phyloP scores from a whole-genome alignment of 2,888 invertebrate species.

The Dynastes hyllus region DNA sequence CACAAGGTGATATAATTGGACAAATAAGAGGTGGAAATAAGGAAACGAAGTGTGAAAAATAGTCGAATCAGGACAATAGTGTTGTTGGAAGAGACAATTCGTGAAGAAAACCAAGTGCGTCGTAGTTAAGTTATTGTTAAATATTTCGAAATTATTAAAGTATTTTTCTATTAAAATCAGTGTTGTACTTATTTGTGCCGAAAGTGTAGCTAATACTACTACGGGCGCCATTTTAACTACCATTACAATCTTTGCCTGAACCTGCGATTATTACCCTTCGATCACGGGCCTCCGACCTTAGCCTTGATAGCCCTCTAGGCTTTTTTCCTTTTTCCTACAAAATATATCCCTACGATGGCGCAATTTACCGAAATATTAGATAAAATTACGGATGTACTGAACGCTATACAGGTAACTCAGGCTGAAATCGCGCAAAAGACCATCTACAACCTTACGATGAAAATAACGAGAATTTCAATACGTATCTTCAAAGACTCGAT shows the following conservation, averaged over 20 bases:
- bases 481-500: not conserved
- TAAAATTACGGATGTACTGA: not conserved
- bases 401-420: conserved; percentile 6
- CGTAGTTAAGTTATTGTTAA: too few species aligned
- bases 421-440: not conserved
- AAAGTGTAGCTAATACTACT: too few species aligned
- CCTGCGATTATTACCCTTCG: not conserved
- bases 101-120: too few species aligned
- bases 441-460: not conserved
- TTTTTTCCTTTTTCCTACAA: not conserved
- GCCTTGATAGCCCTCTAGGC: conserved; percentile 10
- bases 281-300: conserved; percentile 9
- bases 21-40: too few species aligned
- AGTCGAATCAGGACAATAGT: too few species aligned
- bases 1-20: too few species aligned
- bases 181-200: too few species aligned
- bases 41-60: too few species aligned
- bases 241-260: not conserved
- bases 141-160: too few species aligned
- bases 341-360: conserved; percentile 11
- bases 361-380: not conserved
- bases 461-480: not conserved
- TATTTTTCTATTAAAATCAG: too few species aligned
- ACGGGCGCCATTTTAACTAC: not conserved
- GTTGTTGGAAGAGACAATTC: too few species aligned